phyloP scores from a whole-genome alignment of 2,888 invertebrate genomes.

The Syritta pipiens region DNA sequence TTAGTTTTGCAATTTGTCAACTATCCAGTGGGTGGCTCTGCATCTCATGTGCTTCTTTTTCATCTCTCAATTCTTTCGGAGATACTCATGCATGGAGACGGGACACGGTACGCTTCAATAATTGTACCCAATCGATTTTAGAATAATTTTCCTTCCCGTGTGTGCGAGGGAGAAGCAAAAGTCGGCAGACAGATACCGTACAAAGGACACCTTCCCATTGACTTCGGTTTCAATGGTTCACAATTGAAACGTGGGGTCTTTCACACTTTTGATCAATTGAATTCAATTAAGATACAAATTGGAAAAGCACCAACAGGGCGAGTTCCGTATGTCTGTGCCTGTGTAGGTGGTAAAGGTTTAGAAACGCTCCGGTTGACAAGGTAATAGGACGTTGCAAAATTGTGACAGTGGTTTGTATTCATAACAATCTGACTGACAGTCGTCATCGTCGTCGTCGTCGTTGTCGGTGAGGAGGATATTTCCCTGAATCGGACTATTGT shows the following conservation, averaged over 20 bases:
- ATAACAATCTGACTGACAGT: background rate
- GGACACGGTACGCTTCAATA: background rate
- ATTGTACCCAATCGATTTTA: slow-evolving; percentile 28
- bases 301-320: too few species aligned
- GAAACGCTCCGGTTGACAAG: slow-evolving; percentile 14
- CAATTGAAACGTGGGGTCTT: slow-evolving; percentile 38
- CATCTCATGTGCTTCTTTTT: slow-evolving; percentile 7
- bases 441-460: background rate
- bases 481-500: too few species aligned
- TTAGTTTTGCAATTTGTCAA: slow-evolving; percentile 52
- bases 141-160: background rate
- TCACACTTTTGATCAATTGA: slow-evolving; percentile 65
- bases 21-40: slow-evolving; percentile 30
- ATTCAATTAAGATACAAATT: slow-evolving; percentile 60
- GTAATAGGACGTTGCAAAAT: slow-evolving; percentile 28
- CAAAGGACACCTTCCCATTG: slow-evolving; percentile 8
- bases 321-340: too few species aligned
- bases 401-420: slow-evolving; percentile 47
- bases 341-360: background rate
- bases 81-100: background rate
- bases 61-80: background rate
- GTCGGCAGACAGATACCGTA: slow-evolving; percentile 28
- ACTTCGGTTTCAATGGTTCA: slow-evolving; percentile 26
- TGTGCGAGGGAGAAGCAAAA: background rate
- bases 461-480: too few species aligned